These are phyloP conservation scores for Aleadryas rufinucha DNA, from an alignment of 2,113 vertebrate genomes.

Conservation along the genomic window DNA sequence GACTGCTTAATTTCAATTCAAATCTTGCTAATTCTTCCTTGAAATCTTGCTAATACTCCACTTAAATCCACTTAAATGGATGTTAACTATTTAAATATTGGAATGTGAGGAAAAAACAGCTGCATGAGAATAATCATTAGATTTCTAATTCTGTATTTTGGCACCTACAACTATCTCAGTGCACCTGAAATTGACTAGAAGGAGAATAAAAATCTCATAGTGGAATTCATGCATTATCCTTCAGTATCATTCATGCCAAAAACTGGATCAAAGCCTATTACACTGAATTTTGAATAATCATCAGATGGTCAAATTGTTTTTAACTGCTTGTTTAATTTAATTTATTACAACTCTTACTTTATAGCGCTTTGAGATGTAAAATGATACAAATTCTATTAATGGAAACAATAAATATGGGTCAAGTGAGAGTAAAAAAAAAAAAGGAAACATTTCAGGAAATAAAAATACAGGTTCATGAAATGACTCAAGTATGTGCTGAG, in stretches of 20 bases:
- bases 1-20: not conserved
- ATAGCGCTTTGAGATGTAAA: not conserved
- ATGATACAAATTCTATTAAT: not conserved
- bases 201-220: not conserved
- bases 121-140: not conserved
- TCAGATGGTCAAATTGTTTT: not conserved
- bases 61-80: not conserved
- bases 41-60: not conserved
- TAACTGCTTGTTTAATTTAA: not conserved
- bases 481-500: not conserved
- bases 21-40: not conserved
- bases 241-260: not conserved
- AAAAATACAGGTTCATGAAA: not conserved
- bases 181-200: not conserved
- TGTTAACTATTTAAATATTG: not conserved
- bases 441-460: not conserved
- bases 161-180: not conserved
- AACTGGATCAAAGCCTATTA: not conserved
- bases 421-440: not conserved
- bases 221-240: not conserved
- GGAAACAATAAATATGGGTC: not conserved
- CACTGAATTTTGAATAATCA: not conserved
- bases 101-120: not conserved
- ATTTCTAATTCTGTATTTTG: not conserved
- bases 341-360: not conserved